A percentile compares a stretch with the other conserved stretches of the same genome.
Conservation (phyloP, 2,888 invertebrate genomes). For the Tiliacea citrago region DNA sequence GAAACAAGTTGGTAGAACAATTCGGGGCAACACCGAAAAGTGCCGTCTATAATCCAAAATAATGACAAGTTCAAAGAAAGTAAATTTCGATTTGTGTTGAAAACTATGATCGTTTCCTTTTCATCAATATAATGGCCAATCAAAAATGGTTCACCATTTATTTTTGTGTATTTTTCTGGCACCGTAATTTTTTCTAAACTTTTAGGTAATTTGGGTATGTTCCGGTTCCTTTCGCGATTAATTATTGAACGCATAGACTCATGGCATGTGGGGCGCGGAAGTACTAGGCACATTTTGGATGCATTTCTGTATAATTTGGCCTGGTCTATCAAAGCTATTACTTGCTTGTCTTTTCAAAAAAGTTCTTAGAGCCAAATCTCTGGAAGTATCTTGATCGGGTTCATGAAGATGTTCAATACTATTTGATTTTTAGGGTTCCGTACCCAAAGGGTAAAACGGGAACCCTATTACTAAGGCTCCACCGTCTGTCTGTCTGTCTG, state of each 20-base stretch:
- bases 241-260: background rate
- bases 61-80: background rate
- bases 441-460: too few species aligned
- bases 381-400: background rate
- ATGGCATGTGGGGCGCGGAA: background rate
- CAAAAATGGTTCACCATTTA: background rate
- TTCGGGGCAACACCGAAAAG: too few species aligned
- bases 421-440: too few species aligned
- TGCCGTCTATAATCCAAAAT: too few species aligned
- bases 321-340: constrained; percentile 2
- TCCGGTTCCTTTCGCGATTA: background rate
- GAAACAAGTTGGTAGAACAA: too few species aligned
- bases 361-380: background rate
- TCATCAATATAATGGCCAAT: background rate
- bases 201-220: background rate
- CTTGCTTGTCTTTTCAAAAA: background rate
- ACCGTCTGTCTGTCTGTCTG: too few species aligned
- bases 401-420: background rate
- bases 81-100: background rate
- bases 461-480: too few species aligned
- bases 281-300: constrained; percentile 3
- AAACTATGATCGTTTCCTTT: background rate
- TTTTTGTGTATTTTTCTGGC: background rate
- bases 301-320: background rate
- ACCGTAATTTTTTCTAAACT: background rate